A percentile compares a stretch with the other conserved stretches of the same genome.
phyloP scores from a whole-genome alignment of 2,113 vertebrate species.

The Oenanthe melanoleuca region DNA sequence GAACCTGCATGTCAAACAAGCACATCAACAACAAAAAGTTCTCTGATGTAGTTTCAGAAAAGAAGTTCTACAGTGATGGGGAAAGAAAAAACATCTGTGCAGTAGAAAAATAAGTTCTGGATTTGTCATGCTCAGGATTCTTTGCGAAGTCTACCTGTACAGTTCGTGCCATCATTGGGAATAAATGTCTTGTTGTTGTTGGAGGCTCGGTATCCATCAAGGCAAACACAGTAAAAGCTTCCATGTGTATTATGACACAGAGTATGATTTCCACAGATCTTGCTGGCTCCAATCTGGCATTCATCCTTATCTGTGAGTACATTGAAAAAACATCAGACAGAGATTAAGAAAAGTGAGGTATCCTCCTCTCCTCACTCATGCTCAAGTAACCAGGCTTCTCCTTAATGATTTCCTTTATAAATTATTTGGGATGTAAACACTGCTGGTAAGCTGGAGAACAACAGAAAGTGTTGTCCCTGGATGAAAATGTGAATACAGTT shows the following conservation, averaged over 20 bases:
- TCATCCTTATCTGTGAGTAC: constrained; percentile 90
- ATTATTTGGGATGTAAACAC: not conserved
- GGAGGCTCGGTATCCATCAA: constrained; percentile 86
- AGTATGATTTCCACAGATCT: constrained; percentile 90
- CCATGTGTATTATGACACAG: constrained; percentile 90
- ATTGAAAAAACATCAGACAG: constrained; percentile 17
- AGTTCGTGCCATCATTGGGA: constrained; percentile 94
- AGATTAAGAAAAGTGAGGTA: not conserved
- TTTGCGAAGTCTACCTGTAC: constrained; percentile 77
- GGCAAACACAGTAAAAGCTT: constrained; percentile 91
- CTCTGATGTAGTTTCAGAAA: not conserved
- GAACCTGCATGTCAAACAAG: not conserved
- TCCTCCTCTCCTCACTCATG: not conserved
- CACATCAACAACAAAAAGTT: not conserved
- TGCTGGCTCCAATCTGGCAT: constrained; percentile 83
- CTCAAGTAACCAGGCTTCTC: not conserved
- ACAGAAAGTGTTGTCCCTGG: not conserved
- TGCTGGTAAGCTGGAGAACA: not conserved
- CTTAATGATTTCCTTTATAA: not conserved
- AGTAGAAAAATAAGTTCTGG: not conserved
- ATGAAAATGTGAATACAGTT: not conserved
- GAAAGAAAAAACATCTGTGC: not conserved
- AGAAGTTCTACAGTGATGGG: not conserved
- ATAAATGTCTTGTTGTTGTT: constrained; percentile 88
- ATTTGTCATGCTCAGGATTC: not conserved